phyloP scores from a whole-genome alignment of 2,113 vertebrate species.

The Brachyistius frenatus region DNA sequence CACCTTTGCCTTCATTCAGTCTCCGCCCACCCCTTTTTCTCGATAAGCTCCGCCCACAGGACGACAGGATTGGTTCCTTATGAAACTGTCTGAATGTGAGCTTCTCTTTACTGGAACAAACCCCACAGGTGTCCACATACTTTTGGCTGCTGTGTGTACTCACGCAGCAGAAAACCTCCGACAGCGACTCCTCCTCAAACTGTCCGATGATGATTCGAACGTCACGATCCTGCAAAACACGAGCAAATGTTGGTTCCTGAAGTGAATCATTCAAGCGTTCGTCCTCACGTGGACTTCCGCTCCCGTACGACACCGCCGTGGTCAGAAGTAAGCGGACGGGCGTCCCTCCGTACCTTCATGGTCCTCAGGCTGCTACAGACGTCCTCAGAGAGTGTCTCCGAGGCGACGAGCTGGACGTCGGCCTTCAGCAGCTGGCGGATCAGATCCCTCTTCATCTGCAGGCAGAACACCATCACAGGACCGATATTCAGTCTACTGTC shows the following conservation, averaged over 20 bases:
- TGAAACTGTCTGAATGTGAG: no score
- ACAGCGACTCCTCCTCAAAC: constrained; percentile 89
- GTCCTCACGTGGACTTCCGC: no score
- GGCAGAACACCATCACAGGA: neutral
- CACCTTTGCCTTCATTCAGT: no score
- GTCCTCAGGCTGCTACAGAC: constrained; percentile 59
- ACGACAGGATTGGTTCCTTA: no score
- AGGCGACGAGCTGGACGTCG: constrained; percentile 27
- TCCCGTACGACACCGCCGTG: no score
- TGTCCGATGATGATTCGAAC: constrained; percentile 91
- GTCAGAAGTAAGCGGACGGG: no score
- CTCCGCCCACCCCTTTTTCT: no score
- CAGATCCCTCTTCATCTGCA: constrained; percentile 73
- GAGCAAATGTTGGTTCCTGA: neutral
- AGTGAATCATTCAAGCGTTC: neutral
- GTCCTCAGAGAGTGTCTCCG: constrained; percentile 52
- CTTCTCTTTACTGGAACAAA: no score
- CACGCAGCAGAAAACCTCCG: constrained; percentile 95
- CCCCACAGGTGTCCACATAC: no score
- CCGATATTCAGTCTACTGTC: no score
- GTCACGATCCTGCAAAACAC: constrained; percentile 86
- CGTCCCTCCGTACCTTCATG: constrained; percentile 66
- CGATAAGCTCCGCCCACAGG: no score
- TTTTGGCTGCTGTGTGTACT: neutral
- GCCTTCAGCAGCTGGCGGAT: constrained; percentile 60